Evolutionary conservation across 2,113 vertebrate genomes (phyloP).

Genomic region (Paralichthys olivaceus): DNA sequence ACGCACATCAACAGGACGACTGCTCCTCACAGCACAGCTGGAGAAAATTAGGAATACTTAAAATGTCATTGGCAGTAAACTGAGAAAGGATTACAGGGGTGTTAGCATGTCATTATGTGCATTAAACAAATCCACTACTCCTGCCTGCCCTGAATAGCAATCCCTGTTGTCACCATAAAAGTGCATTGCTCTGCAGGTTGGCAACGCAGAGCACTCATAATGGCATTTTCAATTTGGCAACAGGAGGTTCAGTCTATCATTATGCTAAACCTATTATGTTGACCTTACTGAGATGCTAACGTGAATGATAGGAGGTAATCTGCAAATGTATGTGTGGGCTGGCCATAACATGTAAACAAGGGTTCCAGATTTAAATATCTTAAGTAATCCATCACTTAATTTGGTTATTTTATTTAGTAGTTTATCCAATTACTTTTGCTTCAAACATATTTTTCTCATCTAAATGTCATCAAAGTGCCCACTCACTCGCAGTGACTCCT

Average conservation of each 20-base stretch:
- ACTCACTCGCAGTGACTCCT: no score
- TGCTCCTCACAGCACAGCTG: constrained; percentile 32
- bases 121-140: constrained; percentile 65
- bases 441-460: not conserved
- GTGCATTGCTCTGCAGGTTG: constrained; percentile 4
- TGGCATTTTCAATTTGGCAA: constrained; percentile 27
- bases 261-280: constrained; percentile 25
- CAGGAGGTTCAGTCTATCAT: constrained; percentile 24
- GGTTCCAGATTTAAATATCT: not conserved
- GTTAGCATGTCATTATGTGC: constrained; percentile 67
- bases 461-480: no score
- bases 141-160: constrained; percentile 48
- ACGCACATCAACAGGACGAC: constrained; percentile 11
- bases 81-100: constrained; percentile 64
- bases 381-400: not conserved
- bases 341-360: not conserved
- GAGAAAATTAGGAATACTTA: constrained; percentile 66
- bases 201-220: constrained; percentile 23
- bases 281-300: constrained; percentile 27
- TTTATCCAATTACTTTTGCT: not conserved
- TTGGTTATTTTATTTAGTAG: not conserved
- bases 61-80: constrained; percentile 66
- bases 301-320: constrained; percentile 1
- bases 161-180: constrained; percentile 12
- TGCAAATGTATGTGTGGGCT: not conserved